Percentiles rank a stretch among this genome's conserved stretches.
phyloP scores from a whole-genome alignment of 2,888 invertebrate species.

The Lasioglossum morio region DNA sequence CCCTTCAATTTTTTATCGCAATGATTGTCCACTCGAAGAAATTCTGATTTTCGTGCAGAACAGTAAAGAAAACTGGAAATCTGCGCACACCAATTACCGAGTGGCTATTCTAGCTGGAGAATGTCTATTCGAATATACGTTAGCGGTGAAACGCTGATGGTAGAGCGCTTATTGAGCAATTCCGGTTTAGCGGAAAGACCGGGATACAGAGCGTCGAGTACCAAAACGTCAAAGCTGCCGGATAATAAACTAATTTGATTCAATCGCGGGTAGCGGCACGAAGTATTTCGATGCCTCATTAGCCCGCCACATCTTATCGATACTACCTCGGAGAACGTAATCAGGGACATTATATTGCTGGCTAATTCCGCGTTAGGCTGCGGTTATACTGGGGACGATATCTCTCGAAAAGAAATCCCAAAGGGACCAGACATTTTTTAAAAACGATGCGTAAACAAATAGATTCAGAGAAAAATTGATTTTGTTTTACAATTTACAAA shows the following conservation, averaged over 20 bases:
- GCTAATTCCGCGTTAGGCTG: constrained; percentile 57
- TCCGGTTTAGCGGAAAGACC: not conserved
- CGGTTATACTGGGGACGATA: not conserved
- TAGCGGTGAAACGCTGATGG: not conserved
- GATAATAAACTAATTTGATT: constrained; percentile 2
- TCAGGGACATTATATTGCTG: constrained; percentile 2
- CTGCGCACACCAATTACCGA: not conserved
- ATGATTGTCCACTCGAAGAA: not conserved
- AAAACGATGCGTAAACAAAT: not conserved
- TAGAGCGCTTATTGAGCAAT: not conserved
- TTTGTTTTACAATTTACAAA: too few species aligned
- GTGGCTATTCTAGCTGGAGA: not conserved
- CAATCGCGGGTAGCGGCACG: not conserved
- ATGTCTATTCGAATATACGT: not conserved
- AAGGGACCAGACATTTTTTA: not conserved
- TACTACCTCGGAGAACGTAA: not conserved
- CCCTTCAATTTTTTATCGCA: not conserved
- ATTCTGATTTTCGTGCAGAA: not conserved
- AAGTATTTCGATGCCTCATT: constrained; percentile 1
- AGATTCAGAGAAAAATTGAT: too few species aligned
- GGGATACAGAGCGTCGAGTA: not conserved
- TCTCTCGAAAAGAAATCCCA: not conserved
- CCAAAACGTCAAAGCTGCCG: not conserved
- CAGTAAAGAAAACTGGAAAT: not conserved
- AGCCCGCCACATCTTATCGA: constrained; percentile 16